These are phyloP conservation scores for Megalonaias nervosa DNA, from an alignment of 1,140 invertebrate species.

Conservation along the genomic window DNA sequence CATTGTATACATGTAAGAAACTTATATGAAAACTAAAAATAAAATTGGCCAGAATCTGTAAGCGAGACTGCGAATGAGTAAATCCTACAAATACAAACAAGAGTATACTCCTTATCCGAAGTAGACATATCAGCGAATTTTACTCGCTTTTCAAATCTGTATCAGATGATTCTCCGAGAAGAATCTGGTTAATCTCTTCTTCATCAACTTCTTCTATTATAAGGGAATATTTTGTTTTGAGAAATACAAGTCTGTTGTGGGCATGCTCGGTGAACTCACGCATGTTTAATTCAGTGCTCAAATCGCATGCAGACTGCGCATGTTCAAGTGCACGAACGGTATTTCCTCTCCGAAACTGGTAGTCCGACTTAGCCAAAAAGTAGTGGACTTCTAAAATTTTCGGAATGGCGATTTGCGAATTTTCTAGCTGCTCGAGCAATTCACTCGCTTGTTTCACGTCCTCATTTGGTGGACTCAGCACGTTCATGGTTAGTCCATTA, in stretches of 20 bases:
- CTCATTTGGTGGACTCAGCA: conserved; percentile 10
- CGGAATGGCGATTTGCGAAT: conserved; percentile 31
- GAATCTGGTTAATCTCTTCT: conserved; percentile 16
- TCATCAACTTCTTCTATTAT: conserved; percentile 5
- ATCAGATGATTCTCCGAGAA: conserved; percentile 16
- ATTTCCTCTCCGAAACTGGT: conserved; percentile 29
- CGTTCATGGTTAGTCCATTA: conserved; percentile 38
- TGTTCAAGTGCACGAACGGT: conserved; percentile 28
- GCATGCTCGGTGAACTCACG: conserved; percentile 43
- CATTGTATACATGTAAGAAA: too few relatives aligned
- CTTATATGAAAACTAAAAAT: too few relatives aligned
- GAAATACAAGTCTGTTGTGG: conserved; percentile 28
- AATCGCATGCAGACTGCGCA: conserved; percentile 21
- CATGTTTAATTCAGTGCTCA: conserved; percentile 33
- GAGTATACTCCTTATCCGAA: too few relatives aligned
- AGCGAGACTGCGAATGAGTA: too few relatives aligned
- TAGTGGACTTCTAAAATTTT: conserved; percentile 45
- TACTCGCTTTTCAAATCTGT: not conserved
- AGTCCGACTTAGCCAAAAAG: conserved; percentile 46
- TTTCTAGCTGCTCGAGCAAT: conserved; percentile 31
- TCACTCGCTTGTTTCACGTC: conserved; percentile 26
- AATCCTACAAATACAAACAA: too few relatives aligned
- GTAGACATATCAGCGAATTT: too few relatives aligned
- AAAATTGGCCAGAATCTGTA: too few relatives aligned
- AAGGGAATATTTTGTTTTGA: conserved; percentile 17